Percentiles rank a stretch among this genome's conserved stretches.
Conservation (phyloP, 2,113 vertebrate genomes). For the Neotragus moschatus region DNA sequence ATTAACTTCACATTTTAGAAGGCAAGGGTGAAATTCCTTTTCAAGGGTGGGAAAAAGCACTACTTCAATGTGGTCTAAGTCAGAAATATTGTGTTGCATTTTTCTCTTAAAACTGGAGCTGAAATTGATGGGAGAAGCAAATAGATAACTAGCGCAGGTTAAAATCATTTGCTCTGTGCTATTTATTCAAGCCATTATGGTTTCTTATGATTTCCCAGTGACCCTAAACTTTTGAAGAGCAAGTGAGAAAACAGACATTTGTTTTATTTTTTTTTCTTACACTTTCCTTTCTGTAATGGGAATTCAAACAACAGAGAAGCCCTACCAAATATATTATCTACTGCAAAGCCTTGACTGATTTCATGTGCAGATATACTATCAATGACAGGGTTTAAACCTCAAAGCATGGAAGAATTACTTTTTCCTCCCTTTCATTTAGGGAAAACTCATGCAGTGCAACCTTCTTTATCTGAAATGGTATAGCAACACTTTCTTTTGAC, state of each 20-base stretch:
- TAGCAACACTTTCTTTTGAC: conserved; percentile 40
- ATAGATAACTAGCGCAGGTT: conserved; percentile 21
- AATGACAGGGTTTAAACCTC: conserved; percentile 1
- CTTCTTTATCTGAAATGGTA: conserved; percentile 37
- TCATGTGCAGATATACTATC: neutral
- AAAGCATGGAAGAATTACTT: conserved; percentile 12
- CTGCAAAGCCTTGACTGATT: neutral
- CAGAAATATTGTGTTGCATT: conserved; percentile 15
- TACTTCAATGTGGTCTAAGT: neutral
- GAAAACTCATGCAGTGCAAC: conserved; percentile 29
- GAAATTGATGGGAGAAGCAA: neutral
- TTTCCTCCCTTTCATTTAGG: conserved; percentile 13
- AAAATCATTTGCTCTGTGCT: neutral
- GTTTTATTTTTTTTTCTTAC: conserved; percentile 31
- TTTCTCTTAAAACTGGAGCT: conserved; percentile 23
- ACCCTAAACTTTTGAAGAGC: neutral
- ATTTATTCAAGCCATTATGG: conserved; percentile 31
- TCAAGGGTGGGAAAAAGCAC: neutral
- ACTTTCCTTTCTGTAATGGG: neutral
- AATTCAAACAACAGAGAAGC: conserved; percentile 41
- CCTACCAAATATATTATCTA: neutral
- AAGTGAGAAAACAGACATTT: conserved; percentile 6
- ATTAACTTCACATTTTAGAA: conserved; percentile 44
- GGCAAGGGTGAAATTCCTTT: neutral
- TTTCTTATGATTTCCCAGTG: conserved; percentile 47